Evolutionary conservation across 1,140 invertebrate genomes (phyloP), one percentile per base, ranked within the genome.

Genomic region (Hyles vespertilio): DNA sequence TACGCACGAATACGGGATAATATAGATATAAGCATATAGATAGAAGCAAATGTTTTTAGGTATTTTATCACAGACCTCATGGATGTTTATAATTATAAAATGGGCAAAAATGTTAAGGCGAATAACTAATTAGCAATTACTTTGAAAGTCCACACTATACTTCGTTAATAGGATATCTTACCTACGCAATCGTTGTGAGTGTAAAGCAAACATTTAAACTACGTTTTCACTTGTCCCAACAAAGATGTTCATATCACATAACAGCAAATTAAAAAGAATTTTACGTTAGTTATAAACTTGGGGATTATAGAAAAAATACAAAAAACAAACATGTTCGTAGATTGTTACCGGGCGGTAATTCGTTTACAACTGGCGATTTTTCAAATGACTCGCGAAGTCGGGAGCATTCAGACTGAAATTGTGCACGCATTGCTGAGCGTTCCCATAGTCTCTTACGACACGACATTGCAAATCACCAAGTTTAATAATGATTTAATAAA

Each of bases 141-240:
- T 40, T 40, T 40, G 8, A 40, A 40, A 40, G 36, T 8, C 3
- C 36, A 40, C 5, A 5, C 36, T 40, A 4, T 36, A 40, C 36
- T 33, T n/a, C 43, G 5, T n/a, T 12, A 36, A 32, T 45, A 63
- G 22, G 44, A 56, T 59, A 56, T 56, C 72, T 68, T 71, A 84
- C 84, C 84, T 79, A 69, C 81, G 74, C 67, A 87, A 70, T 51
- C 77, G 69, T 49, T 66, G 70, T 40, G 81, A 81, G 57, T 77
- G 72, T 51, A 82, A 70, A 70, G 75, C 65, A 79, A 87, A 82
- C 84, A 85, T 87, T 81, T 73, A 69, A 58, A 69, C 63, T 61
- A 67, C 64, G 61, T 57, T 73, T 65, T 80, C 68, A 71, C 65
- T 70, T 67, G 55, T 59, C 47, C 65, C 43, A 72, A 72, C 61